Conservation (phyloP, 2,797 vertebrate species). For the Tragopan temminckii region DNA sequence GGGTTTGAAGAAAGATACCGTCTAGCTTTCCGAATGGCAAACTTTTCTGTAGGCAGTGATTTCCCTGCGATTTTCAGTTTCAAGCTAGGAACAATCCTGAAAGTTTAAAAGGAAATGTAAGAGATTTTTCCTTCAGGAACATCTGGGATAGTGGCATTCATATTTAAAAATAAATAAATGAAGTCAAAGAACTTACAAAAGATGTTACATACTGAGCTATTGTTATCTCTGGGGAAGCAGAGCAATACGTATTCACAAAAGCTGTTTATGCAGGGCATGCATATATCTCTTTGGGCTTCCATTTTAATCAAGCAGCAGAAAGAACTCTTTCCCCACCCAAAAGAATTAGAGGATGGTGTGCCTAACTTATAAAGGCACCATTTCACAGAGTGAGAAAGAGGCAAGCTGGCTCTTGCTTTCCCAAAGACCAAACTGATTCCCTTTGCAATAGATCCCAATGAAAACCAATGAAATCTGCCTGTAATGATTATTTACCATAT, state of each 20-base stretch:
- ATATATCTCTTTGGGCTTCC: background rate
- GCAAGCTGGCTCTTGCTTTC: background rate
- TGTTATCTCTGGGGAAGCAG: slow-evolving; percentile 4
- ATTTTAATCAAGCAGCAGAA: slow-evolving; percentile 52
- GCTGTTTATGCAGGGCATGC: slow-evolving; percentile 29
- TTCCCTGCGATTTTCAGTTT: slow-evolving; percentile 99
- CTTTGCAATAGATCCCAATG: background rate
- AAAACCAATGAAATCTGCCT: background rate
- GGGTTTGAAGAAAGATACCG: slow-evolving; percentile 90
- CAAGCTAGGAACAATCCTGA: slow-evolving; percentile 91
- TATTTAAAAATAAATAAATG: background rate
- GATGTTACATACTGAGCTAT: background rate
- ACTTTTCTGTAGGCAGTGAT: slow-evolving; percentile 97
- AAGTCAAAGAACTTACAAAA: background rate
- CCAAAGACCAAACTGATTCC: background rate
- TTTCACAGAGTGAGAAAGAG: slow-evolving; percentile 1
- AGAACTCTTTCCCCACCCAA: slow-evolving; percentile 14
- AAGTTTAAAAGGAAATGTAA: background rate
- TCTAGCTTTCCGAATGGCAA: slow-evolving; percentile 95
- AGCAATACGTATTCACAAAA: slow-evolving; percentile 26
- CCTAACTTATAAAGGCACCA: background rate
- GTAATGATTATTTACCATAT: background rate
- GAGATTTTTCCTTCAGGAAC: background rate
- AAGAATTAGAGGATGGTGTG: background rate
- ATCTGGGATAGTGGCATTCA: background rate